A percentile compares a stretch with the other conserved stretches of the same genome.
Conservation (phyloP, 2,113 vertebrate species). For the Gracilinanus agilis region DNA sequence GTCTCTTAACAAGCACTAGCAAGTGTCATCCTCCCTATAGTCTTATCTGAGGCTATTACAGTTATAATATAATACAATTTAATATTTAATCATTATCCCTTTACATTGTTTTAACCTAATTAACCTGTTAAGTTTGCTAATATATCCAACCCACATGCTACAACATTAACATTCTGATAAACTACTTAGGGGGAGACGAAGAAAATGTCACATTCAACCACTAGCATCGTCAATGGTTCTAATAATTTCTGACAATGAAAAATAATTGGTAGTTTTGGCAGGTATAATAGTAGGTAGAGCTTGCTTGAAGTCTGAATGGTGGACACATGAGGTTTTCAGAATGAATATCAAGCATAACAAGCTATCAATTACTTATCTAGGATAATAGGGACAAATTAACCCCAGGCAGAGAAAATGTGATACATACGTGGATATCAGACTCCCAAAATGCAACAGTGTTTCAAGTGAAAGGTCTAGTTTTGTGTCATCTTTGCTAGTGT, state of each 20-base stretch:
- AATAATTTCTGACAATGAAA: slow-evolving; percentile 42
- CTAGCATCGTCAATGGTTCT: neutral
- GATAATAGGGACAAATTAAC: slow-evolving; percentile 40
- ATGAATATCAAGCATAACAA: slow-evolving; percentile 36
- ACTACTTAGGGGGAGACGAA: slow-evolving; percentile 9
- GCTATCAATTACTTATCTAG: slow-evolving; percentile 43
- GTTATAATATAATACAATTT: slow-evolving; percentile 24
- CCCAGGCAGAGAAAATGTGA: slow-evolving; percentile 12
- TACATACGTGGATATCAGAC: slow-evolving; percentile 7
- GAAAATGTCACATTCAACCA: neutral
- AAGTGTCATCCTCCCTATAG: neutral
- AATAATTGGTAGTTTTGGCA: slow-evolving; percentile 43
- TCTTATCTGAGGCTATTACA: neutral
- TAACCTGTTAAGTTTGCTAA: slow-evolving; percentile 28
- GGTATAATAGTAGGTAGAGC: neutral
- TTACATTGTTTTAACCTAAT: slow-evolving; percentile 52
- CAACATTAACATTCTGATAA: slow-evolving; percentile 16
- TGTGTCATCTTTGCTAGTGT: neutral
- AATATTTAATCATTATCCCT: slow-evolving; percentile 29
- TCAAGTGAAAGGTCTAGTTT: neutral
- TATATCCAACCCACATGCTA: neutral
- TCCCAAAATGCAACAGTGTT: slow-evolving; percentile 8
- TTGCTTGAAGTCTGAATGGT: slow-evolving; percentile 17
- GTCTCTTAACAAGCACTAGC: slow-evolving; percentile 11
- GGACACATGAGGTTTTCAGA: slow-evolving; percentile 1